Conservation (phyloP, 2,888 invertebrate species). For the Metacarcinus magister region DNA sequence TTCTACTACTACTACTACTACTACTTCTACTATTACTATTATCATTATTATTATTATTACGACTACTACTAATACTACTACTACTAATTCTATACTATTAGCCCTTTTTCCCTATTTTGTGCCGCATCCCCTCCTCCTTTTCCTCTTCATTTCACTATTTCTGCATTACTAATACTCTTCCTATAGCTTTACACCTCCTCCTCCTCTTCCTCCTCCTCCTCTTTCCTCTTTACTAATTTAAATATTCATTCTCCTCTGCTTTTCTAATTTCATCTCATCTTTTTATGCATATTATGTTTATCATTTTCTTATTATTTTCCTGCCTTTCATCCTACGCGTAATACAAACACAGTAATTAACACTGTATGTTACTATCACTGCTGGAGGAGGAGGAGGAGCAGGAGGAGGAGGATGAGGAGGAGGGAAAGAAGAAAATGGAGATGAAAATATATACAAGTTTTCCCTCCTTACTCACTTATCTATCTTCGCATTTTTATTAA, state of each 20-base stretch:
- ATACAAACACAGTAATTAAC: background rate
- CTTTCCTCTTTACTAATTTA: background rate
- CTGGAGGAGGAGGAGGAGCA: conserved; percentile 3
- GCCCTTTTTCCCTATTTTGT: background rate
- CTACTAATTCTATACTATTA: background rate
- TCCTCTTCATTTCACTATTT: background rate
- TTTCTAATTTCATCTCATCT: background rate
- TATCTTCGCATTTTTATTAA: background rate
- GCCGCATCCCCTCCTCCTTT: background rate
- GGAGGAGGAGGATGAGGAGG: background rate
- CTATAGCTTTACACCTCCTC: background rate
- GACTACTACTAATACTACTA: background rate
- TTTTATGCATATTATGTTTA: background rate
- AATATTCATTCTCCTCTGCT: too few relatives aligned
- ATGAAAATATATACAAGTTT: background rate
- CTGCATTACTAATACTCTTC: background rate
- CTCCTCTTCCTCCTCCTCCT: background rate
- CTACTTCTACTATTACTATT: background rate
- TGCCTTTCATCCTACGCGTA: background rate
- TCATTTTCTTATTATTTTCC: background rate
- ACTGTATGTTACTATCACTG: too few relatives aligned
- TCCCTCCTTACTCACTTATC: background rate
- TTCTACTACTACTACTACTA: conserved; percentile 4
- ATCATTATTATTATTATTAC: too few relatives aligned
- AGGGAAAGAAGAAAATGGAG: background rate